Conservation (phyloP, 2,797 vertebrate species). For the Coluber constrictor region DNA sequence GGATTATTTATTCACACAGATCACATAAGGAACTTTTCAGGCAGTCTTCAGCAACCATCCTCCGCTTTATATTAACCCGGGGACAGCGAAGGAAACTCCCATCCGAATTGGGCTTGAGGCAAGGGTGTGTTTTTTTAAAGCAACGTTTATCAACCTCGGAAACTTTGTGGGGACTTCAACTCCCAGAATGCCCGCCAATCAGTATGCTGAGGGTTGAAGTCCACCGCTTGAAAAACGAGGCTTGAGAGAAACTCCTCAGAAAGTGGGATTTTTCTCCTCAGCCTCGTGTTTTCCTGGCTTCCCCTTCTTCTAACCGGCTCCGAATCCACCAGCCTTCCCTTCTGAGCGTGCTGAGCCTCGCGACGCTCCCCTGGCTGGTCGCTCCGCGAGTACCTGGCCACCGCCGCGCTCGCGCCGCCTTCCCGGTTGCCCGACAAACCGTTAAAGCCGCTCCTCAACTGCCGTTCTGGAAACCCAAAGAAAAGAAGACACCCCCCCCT, state of each 20-base stretch:
- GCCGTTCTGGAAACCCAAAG: background rate
- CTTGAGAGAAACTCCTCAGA: background rate
- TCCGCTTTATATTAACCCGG: background rate
- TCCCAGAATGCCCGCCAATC: background rate
- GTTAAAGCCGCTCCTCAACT: background rate
- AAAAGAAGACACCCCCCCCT: background rate
- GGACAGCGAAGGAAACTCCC: background rate
- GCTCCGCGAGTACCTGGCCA: background rate
- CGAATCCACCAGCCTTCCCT: background rate
- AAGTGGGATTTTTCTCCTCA: background rate
- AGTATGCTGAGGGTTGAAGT: background rate
- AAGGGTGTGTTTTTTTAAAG: background rate
- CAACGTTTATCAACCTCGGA: background rate
- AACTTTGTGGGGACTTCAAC: background rate
- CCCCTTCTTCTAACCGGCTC: background rate
- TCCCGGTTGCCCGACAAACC: background rate
- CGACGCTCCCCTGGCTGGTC: background rate
- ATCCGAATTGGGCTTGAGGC: background rate
- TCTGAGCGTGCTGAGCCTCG: background rate
- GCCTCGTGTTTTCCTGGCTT: background rate
- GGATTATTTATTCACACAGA: background rate
- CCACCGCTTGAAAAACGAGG: background rate
- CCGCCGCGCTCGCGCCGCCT: fast-evolving
- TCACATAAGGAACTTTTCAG: background rate
- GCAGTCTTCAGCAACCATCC: background rate